phyloP scores from a whole-genome alignment of 2,797 vertebrate genomes.

The Acrossocheilus wenchowensis region DNA sequence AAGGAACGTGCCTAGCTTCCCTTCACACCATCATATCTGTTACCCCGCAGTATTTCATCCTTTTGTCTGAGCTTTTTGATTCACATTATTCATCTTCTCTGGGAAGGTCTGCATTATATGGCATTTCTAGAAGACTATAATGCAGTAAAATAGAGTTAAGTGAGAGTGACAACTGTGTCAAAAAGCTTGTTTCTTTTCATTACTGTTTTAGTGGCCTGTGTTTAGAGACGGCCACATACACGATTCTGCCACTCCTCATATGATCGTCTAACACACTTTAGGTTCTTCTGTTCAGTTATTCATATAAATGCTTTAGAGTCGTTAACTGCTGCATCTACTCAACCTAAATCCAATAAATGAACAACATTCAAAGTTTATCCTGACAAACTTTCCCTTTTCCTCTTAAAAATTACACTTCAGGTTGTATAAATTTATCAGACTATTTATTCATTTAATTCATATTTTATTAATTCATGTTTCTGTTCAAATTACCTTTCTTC shows the following conservation, averaged over 20 bases:
- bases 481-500: background rate
- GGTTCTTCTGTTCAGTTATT: background rate
- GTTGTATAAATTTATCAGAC: background rate
- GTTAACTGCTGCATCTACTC: background rate
- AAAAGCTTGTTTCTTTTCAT: slow-evolving; percentile 23
- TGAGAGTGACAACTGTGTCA: background rate
- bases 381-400: background rate
- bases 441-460: background rate
- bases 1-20: slow-evolving; percentile 13
- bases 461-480: background rate
- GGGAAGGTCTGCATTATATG: background rate
- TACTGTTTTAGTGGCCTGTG: background rate
- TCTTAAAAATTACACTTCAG: background rate
- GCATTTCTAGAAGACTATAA: background rate
- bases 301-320: background rate
- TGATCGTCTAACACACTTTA: background rate
- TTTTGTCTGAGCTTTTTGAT: background rate
- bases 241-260: background rate
- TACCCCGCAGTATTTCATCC: background rate
- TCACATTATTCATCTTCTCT: background rate
- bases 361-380: background rate
- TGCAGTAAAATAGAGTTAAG: background rate
- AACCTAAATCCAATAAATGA: background rate
- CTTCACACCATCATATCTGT: background rate
- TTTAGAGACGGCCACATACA: background rate